Percentiles rank a stretch among this genome's conserved stretches.
phyloP scores from a whole-genome alignment of 2,888 invertebrate species.

The Cheilosia pagana region DNA sequence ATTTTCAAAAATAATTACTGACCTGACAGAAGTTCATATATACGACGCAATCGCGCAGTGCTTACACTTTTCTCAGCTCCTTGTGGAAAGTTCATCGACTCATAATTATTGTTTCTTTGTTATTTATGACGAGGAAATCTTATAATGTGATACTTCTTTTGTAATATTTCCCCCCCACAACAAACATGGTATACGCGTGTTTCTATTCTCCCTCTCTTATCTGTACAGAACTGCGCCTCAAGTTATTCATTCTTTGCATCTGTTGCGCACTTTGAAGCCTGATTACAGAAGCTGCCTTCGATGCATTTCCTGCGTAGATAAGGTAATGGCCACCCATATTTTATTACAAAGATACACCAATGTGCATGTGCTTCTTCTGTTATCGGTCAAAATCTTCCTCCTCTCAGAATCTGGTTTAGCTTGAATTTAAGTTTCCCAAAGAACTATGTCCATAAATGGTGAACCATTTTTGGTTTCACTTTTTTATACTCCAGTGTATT shows the following conservation, averaged over 20 bases:
- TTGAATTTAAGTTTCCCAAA: not conserved
- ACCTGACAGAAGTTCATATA: too few relatives aligned
- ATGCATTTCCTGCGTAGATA: constrained; percentile 20
- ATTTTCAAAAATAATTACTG: too few relatives aligned
- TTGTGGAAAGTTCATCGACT: too few relatives aligned
- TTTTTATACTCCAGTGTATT: not conserved
- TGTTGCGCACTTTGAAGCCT: not conserved
- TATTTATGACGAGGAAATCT: not conserved
- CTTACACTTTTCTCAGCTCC: too few relatives aligned
- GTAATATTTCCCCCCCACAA: not conserved
- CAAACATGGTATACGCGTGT: not conserved
- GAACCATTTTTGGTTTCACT: constrained; percentile 24
- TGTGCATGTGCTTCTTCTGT: not conserved
- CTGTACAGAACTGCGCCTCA: not conserved
- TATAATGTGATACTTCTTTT: not conserved
- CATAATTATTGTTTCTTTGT: too few relatives aligned
- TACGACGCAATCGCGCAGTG: too few relatives aligned
- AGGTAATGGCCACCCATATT: constrained; percentile 9
- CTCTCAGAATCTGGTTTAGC: not conserved
- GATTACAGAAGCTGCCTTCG: constrained; percentile 1
- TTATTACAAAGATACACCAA: not conserved
- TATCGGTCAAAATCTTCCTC: constrained; percentile 22
- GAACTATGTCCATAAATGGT: not conserved
- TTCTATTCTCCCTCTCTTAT: not conserved
- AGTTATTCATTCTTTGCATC: not conserved